Base-by-base conservation (phyloP, 2,888 invertebrate species). In the Hypselothyrea guttata region DNA sequence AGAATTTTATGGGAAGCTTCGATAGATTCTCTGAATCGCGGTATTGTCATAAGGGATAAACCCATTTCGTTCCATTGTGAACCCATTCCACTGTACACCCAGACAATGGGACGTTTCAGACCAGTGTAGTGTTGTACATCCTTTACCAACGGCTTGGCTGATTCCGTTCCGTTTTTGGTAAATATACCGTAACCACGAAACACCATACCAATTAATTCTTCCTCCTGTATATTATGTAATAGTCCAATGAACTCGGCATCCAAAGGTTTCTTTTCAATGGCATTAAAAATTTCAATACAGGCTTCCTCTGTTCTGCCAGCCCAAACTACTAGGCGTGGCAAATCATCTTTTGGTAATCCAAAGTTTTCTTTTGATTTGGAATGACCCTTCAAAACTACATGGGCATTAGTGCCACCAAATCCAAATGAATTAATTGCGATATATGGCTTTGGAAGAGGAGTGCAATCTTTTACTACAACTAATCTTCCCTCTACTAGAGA, bases 341-440 rank as follows among this genome's bases (percentile, higher is more conserved):
- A 86, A 72, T 93, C 91, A 74, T 95, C 95, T 0, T 87, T 79
- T 0, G 95, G 93, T 9, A 92, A 81, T 9, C 92, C 93, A 1
- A 91, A 90, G 86, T 94, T 94, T 0, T 42, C n/a, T 49, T 90
- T 90, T 0, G 75, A 16, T 44, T 89, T 90, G 0, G 75, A 61
- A 41, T 53, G 51, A 0, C 76, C 87, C 38, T 75, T 79, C 0
- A 90, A 53, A 0, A 90, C 59, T 0, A 87, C 86, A 67, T 90
- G 90, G 40, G 94, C 94, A 84, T 97, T 97, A 2, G 95, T 94
- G 0, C 98, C 98, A 22, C 98, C 98, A 86, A 98, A 98, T 0
- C 98, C 98, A 88, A 98, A 98, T 7, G 96, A 97, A 91, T 96
- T 98, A 18, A 98, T 92, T 2, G 95, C 97, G 16, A 94, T 93